Base-by-base conservation (phyloP, 2,113 vertebrate species). In the Glaucidium brasilianum region DNA sequence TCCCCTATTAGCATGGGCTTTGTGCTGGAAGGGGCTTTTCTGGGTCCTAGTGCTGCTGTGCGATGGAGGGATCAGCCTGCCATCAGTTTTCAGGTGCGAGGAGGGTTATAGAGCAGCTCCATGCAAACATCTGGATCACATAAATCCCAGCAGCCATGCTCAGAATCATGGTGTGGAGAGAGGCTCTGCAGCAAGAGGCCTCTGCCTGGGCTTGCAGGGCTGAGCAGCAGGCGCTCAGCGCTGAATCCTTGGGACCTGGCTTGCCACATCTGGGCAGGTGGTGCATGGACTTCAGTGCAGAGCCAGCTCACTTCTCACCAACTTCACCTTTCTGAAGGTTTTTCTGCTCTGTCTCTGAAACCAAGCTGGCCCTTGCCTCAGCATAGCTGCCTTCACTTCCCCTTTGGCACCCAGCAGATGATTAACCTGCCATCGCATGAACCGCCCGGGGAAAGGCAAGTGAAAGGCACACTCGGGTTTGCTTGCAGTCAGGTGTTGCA, bases 41-140 rank as follows among this genome's bases (percentile, higher is more conserved):
- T 67, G 88, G 78, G 63, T 92, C 92, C 80, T 89, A 66, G 66
- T 2, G 43, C 88, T 92, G 85, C 79, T 88, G 92, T 55, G 63
- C 30, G 60, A 14, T 0, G 32, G 39, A 56, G 27, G 21, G 35
- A 16, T 75, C 72, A 67, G 72, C 12, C 60, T 56, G 29, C 47
- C 18, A 30, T 32, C 72, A 32, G 47, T 34, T 78, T 67, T 45
- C 0, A 1, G 39, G 39, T 56, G 13, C 0, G 3, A 60, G 53
- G 45, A 39, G n/a, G n/a, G 26, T 23, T 45, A 32, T 11, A 32
- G 53, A 83, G 21, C 32, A 60, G 82, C 64, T 26, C 13, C 0
- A 1, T 69, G 34, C 43, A 23, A 62, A 78, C 72, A 67, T 83
- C 88, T 83, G 83, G 47, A 56, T 20, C 62, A 41, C 35, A 17